phyloP scores from a whole-genome alignment of 2,113 vertebrate genomes.

The Amazona guildingii region DNA sequence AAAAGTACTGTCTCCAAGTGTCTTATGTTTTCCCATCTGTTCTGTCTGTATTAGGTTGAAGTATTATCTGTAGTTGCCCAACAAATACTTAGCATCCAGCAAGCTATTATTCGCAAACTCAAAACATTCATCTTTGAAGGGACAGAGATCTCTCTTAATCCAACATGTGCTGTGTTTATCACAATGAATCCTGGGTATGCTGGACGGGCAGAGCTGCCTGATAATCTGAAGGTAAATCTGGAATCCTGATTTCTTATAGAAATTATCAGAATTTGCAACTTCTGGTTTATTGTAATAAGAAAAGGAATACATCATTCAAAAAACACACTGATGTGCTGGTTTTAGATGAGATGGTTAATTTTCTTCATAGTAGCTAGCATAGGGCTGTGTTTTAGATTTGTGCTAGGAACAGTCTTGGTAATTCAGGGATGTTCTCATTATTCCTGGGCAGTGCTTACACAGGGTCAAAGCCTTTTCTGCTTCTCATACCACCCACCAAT shows the following conservation, averaged over 20 bases:
- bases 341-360: neutral
- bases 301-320: neutral
- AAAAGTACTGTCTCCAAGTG: neutral
- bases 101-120: slow-evolving; percentile 84
- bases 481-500: neutral
- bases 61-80: slow-evolving; percentile 94
- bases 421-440: neutral
- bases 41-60: slow-evolving; percentile 80
- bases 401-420: neutral
- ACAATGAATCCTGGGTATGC: slow-evolving; percentile 97
- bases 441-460: neutral
- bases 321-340: neutral
- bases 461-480: neutral
- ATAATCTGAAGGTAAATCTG: slow-evolving; percentile 89
- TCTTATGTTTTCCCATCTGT: neutral
- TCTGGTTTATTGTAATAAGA: neutral
- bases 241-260: neutral
- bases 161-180: slow-evolving; percentile 91
- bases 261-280: neutral
- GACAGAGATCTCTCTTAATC: slow-evolving; percentile 88
- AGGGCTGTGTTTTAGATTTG: neutral
- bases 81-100: slow-evolving; percentile 92
- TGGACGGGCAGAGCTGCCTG: slow-evolving; percentile 89
- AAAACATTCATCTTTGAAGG: slow-evolving; percentile 90
- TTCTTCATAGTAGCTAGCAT: neutral